phyloP scores from a whole-genome alignment of 2,113 vertebrate species.

The Lates calcarifer region DNA sequence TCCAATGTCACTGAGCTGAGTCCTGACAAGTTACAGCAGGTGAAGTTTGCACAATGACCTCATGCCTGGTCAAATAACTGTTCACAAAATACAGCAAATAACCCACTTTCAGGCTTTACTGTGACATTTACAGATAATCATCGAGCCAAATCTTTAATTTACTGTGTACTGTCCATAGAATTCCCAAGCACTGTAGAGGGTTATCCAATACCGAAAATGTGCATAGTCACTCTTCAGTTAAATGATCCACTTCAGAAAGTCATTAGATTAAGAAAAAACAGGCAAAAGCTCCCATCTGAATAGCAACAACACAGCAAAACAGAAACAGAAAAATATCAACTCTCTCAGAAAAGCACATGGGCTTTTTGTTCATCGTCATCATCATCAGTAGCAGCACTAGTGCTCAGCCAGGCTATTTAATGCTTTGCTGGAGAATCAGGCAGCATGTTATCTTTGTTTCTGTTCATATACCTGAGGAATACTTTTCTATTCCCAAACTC shows the following conservation, averaged over 20 bases:
- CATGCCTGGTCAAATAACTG: background rate
- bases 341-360: conserved; percentile 36
- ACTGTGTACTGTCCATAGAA: conserved; percentile 2
- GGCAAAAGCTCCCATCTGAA: conserved; percentile 16
- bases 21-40: conserved; percentile 43
- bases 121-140: background rate
- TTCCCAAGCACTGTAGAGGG: background rate
- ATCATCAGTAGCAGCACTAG: conserved; percentile 41
- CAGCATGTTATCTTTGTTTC: conserved; percentile 70
- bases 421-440: conserved; percentile 58
- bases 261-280: conserved; percentile 30
- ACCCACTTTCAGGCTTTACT: background rate
- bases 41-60: conserved; percentile 20
- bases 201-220: conserved; percentile 31
- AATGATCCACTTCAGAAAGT: conserved; percentile 54
- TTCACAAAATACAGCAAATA: background rate
- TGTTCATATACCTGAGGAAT: conserved; percentile 70
- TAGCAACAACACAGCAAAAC: conserved; percentile 29
- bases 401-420: conserved; percentile 63
- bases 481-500: conserved; percentile 55
- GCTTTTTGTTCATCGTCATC: conserved; percentile 60
- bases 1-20: conserved; percentile 44
- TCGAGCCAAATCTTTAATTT: conserved; percentile 1
- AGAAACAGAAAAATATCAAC: conserved; percentile 35
- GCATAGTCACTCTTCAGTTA: conserved; percentile 35